Conservation (phyloP, 2,797 vertebrate species). For the Pangasius mekongensis region DNA sequence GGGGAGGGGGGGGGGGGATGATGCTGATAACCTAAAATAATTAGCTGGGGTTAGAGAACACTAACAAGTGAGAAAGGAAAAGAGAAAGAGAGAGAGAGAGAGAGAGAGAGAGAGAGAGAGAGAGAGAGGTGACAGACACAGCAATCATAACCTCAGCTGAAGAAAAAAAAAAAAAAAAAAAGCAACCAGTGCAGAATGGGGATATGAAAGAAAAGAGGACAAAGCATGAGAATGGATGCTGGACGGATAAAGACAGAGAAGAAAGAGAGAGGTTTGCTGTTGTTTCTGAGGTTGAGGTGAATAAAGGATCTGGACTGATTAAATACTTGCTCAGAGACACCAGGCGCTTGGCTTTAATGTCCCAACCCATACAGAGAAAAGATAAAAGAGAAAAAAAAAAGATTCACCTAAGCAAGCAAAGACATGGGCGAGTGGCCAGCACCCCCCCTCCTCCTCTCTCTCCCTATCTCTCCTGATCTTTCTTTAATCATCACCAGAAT, state of each 20-base stretch:
- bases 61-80: constrained; percentile 33
- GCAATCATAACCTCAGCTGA: constrained; percentile 8
- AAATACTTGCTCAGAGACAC: constrained; percentile 17
- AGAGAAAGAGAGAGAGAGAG: neutral
- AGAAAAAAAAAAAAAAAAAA: neutral
- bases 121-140: neutral
- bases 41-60: neutral
- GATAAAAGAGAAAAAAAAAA: neutral
- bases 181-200: neutral
- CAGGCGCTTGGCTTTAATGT: constrained; percentile 6
- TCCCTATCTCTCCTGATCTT: constrained; percentile 28
- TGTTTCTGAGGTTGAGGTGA: neutral
- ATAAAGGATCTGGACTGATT: constrained; percentile 23
- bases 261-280: constrained; percentile 13
- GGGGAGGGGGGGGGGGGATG: no score
- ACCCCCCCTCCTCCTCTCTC: neutral
- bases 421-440: neutral
- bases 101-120: neutral
- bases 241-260: neutral
- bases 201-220: neutral
- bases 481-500: constrained; percentile 30
- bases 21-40: neutral
- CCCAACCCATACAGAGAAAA: neutral
- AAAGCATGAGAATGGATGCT: neutral
- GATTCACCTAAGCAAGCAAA: neutral